These are phyloP conservation scores for Agapetus fuscipes DNA, from an alignment of 2,888 invertebrate genomes.

Conservation along the genomic window DNA sequence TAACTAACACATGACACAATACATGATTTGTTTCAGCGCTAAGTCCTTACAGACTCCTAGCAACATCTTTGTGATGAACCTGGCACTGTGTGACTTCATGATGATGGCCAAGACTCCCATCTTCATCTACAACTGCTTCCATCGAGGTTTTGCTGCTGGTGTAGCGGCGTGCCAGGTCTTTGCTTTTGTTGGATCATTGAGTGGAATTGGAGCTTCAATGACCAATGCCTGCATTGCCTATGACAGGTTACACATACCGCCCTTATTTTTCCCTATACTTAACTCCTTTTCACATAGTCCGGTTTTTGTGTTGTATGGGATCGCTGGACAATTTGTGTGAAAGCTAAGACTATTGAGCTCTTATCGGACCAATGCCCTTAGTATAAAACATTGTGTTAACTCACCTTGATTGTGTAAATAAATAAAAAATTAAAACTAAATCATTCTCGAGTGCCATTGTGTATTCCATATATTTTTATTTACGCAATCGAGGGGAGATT, in stretches of 20 bases:
- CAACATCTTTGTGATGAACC: slow-evolving; percentile 73
- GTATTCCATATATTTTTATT: no score
- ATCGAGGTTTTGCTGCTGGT: slow-evolving; percentile 67
- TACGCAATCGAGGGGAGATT: no score
- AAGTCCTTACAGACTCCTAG: slow-evolving; percentile 69
- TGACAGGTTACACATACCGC: slow-evolving; percentile 46
- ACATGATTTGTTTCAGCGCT: slow-evolving; percentile 52
- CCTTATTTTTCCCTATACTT: background rate
- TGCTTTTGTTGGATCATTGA: slow-evolving; percentile 63
- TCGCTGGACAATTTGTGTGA: no score
- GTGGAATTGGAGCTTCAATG: slow-evolving; percentile 69
- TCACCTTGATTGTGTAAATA: no score
- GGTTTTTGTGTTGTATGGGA: no score
- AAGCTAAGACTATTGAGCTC: no score
- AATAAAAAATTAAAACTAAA: no score
- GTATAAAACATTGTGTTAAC: no score
- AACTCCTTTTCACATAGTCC: no score
- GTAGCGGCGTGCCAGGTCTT: slow-evolving; percentile 68
- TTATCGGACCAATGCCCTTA: no score
- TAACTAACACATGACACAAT: no score
- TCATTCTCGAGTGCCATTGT: no score
- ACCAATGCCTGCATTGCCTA: slow-evolving; percentile 82
- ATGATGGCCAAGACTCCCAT: slow-evolving; percentile 84
- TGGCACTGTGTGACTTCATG: slow-evolving; percentile 73
- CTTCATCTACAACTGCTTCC: slow-evolving; percentile 76